Conservation (phyloP, 2,888 invertebrate species). For the Trissoscelio sp. region DNA sequence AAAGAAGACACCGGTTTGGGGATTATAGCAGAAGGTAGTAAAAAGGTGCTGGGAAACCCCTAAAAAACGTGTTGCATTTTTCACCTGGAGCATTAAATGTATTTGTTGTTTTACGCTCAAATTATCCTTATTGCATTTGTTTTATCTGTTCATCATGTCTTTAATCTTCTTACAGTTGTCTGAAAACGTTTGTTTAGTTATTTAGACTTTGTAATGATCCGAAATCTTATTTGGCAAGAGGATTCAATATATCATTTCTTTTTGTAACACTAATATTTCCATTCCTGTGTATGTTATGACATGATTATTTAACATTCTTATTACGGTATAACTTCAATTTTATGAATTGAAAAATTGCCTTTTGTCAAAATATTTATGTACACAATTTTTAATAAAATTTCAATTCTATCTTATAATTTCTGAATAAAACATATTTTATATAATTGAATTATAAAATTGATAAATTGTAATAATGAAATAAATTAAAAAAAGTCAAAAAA, state of each 20-base stretch:
- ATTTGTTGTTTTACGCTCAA: constrained; percentile 20
- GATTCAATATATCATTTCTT: constrained; percentile 22
- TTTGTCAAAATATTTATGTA: too few relatives aligned
- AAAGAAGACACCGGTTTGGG: background rate
- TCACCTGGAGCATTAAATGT: background rate
- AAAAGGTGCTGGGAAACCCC: constrained; percentile 7
- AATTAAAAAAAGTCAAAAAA: too few relatives aligned
- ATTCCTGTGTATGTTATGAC: too few relatives aligned
- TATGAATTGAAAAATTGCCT: too few relatives aligned
- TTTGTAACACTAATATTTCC: too few relatives aligned
- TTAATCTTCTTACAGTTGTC: constrained; percentile 43
- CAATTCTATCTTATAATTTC: too few relatives aligned
- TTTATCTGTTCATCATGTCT: constrained; percentile 26
- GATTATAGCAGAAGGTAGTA: background rate
- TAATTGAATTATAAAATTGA: too few relatives aligned
- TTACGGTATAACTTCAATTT: too few relatives aligned
- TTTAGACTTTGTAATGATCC: constrained; percentile 16
- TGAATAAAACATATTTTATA: too few relatives aligned
- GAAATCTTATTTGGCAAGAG: constrained; percentile 20
- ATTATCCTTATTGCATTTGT: constrained; percentile 37
- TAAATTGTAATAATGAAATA: too few relatives aligned
- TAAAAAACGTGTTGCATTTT: constrained; percentile 15
- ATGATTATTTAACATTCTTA: too few relatives aligned
- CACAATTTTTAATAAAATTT: too few relatives aligned
- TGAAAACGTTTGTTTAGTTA: constrained; percentile 29